Base-by-base conservation (phyloP, 2,797 vertebrate genomes). In the Loriculus beryllinus region DNA sequence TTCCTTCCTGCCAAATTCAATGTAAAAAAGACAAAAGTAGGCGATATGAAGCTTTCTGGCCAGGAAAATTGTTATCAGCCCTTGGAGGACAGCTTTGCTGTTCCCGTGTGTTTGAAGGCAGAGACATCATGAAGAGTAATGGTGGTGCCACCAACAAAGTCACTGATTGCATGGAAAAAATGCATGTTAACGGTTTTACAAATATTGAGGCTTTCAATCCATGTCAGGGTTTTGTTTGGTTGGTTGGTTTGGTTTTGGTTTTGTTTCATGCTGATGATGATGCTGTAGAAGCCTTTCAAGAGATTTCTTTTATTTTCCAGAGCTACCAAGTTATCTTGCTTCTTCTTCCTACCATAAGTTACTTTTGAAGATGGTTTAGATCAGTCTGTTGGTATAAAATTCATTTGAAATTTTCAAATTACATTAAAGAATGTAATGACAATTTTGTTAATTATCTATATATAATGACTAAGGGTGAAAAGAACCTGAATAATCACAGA, bases 211-310 rank as follows among this genome's bases (percentile, higher is more conserved):
- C 56, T 89, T 75, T 62, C 14, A 40, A 40, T 48, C 10, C 7
- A 10, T 28, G 16, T 39, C 48, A 15, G 4, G 2, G 3, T 4
- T n/a, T 45, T 51, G 8, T 49, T 23, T 52, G 1, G 1, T 4
- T 45, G 43, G 5, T 35, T 26, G 22, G 22, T 22, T 47, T 51
- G 9, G 17, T 22, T 33, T 56, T 33, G 20, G 51, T 52, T 56
- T 35, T 37, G 10, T 7, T 59, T 64, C 23, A 35, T 37, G 10
- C 5, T 39, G 9, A 72, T 19, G 14, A 23, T 59, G n/a, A 49
- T 49, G 14, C 4, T 65, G 31, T 9, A 79, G n/a, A 80, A 91
- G 62, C 5, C 2, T 72, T 56, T 80, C 42, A 52, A 62, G 5
- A 57, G 10, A 23, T 9, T 49, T 4, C 10, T 87, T 84, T 37